phyloP scores from a whole-genome alignment of 2,113 vertebrate species.

The Suricata suricatta region DNA sequence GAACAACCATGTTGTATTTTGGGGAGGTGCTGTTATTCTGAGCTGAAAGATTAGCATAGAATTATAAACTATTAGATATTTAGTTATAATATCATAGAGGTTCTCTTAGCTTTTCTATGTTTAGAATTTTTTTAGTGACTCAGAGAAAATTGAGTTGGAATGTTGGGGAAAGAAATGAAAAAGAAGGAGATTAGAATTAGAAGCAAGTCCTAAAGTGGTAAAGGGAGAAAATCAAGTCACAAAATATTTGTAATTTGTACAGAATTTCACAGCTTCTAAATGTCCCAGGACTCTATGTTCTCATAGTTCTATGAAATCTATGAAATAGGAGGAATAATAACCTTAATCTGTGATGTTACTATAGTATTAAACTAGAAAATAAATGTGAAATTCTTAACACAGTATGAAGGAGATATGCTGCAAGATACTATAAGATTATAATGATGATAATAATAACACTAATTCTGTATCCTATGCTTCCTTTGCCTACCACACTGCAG shows the following conservation, averaged over 20 bases:
- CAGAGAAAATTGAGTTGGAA: background rate
- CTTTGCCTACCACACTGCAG: background rate
- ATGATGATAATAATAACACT: background rate
- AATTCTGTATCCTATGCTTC: background rate
- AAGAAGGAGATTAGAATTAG: background rate
- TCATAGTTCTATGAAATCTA: constrained; percentile 25
- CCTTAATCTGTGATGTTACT: background rate
- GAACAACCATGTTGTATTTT: background rate
- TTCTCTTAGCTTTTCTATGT: background rate
- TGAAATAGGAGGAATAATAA: background rate
- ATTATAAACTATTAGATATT: constrained; percentile 15
- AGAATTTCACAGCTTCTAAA: background rate
- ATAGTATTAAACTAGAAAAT: constrained; percentile 33
- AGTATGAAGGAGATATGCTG: background rate
- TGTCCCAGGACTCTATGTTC: background rate
- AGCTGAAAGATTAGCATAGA: background rate
- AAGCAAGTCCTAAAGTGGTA: background rate
- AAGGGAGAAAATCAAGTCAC: background rate
- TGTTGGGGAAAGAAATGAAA: background rate
- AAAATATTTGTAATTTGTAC: background rate
- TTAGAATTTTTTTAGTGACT: constrained; percentile 23
- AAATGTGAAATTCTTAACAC: constrained; percentile 30
- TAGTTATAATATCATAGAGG: background rate
- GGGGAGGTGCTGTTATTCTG: background rate
- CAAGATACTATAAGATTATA: constrained; percentile 21